phyloP scores from a whole-genome alignment of 2,113 vertebrate genomes.

The Sphyrna mokarran region DNA sequence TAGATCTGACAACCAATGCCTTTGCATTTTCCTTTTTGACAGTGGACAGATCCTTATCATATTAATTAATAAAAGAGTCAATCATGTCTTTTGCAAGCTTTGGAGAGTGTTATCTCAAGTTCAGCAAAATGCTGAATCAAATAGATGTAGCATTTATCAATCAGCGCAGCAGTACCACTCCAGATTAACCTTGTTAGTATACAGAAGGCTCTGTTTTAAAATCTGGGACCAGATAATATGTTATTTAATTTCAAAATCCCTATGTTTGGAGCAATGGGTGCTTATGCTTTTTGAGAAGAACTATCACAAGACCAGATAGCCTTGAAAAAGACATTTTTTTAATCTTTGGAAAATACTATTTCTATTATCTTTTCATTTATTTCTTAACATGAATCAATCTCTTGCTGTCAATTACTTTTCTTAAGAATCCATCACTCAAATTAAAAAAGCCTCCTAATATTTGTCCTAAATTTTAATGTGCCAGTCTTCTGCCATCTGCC shows the following conservation, averaged over 20 bases:
- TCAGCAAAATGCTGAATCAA: neutral
- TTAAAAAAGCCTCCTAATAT: neutral
- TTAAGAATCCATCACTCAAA: neutral
- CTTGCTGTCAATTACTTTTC: neutral
- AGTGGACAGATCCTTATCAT: constrained; percentile 11
- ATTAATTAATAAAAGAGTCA: constrained; percentile 10
- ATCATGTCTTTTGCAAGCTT: neutral
- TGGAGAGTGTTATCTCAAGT: neutral
- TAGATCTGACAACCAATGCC: neutral
- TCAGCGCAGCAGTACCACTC: neutral
- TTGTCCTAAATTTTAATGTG: neutral
- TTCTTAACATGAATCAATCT: neutral
- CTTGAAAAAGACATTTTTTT: neutral
- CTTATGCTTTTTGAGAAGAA: neutral
- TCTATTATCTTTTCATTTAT: neutral
- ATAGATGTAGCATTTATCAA: neutral
- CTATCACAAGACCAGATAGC: neutral
- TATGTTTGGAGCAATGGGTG: neutral
- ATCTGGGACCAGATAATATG: neutral
- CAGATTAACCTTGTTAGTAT: neutral
- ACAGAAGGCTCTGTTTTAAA: neutral
- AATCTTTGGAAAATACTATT: neutral
- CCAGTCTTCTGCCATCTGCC: neutral
- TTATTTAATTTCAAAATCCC: neutral
- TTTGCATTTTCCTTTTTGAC: neutral